phyloP scores from a whole-genome alignment of 1,140 invertebrate genomes.

The Eupeodes corollae region DNA sequence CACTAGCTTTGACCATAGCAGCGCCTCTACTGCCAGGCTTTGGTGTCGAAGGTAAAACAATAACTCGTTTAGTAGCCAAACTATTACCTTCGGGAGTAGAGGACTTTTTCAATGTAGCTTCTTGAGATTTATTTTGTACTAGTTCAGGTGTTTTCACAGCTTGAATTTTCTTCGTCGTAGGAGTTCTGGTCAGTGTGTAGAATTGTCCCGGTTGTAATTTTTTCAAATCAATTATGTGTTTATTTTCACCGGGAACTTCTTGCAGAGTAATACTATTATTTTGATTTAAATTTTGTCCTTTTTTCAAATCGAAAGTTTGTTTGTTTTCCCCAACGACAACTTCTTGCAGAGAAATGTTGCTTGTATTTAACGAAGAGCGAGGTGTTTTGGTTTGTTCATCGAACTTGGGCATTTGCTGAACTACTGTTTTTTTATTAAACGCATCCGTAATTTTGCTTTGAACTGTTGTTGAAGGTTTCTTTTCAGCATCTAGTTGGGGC shows the following conservation, averaged over 20 bases:
- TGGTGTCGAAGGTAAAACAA: too few species aligned
- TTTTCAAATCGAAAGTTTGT: too few species aligned
- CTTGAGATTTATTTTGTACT: too few species aligned
- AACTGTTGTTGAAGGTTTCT: background rate
- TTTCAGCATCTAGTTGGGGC: too few species aligned
- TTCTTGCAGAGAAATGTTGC: background rate
- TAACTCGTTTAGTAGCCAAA: too few species aligned
- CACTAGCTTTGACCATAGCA: constrained; percentile 4
- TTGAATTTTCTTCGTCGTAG: background rate
- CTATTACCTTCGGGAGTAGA: too few species aligned
- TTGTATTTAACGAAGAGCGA: background rate
- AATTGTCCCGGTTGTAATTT: background rate
- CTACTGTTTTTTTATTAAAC: background rate
- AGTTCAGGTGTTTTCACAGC: too few species aligned
- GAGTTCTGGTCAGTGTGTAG: background rate
- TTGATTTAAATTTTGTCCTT: background rate
- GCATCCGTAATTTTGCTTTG: constrained; percentile 5
- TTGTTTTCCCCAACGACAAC: background rate
- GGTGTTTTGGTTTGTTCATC: background rate
- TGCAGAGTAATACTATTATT: background rate
- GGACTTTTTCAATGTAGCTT: too few species aligned
- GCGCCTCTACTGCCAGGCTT: too few species aligned
- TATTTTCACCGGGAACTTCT: background rate
- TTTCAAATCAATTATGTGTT: too few species aligned
- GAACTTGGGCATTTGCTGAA: background rate